Conservation (phyloP, 2,888 invertebrate genomes). For the Aphidoletes aphidimyza region DNA sequence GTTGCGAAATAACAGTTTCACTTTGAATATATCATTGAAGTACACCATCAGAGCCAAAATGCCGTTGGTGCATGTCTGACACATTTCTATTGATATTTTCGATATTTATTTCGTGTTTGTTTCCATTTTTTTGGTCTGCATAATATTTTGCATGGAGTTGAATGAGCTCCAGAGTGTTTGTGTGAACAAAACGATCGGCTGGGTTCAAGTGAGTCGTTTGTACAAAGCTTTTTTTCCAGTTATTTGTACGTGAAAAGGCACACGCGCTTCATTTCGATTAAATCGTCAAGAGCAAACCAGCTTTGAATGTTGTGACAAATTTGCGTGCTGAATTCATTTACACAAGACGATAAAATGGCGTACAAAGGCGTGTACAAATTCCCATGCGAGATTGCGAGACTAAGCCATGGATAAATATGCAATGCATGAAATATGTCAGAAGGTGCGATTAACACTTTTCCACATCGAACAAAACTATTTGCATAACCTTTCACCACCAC, state of each 20-base stretch:
- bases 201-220: too few relatives aligned
- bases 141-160: not conserved
- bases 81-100: conserved; percentile 27
- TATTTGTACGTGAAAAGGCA: too few relatives aligned
- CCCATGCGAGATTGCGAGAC: not conserved
- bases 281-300: too few relatives aligned
- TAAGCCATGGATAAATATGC: not conserved
- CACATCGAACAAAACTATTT: too few relatives aligned
- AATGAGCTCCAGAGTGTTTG: not conserved
- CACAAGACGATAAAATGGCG: not conserved
- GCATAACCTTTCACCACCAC: too few relatives aligned
- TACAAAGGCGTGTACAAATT: conserved; percentile 24
- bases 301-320: conserved; percentile 8
- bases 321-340: not conserved
- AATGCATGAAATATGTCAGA: too few relatives aligned
- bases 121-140: too few relatives aligned
- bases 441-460: too few relatives aligned
- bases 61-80: conserved; percentile 41
- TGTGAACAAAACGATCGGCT: conserved; percentile 36
- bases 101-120: too few relatives aligned
- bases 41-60: conserved; percentile 3
- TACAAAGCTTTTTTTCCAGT: not conserved
- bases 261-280: too few relatives aligned
- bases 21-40: conserved; percentile 30
- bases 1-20: conserved; percentile 29